Evolutionary conservation across 2,888 invertebrate genomes (phyloP).

Genomic region (Tromatobia lineatoria): DNA sequence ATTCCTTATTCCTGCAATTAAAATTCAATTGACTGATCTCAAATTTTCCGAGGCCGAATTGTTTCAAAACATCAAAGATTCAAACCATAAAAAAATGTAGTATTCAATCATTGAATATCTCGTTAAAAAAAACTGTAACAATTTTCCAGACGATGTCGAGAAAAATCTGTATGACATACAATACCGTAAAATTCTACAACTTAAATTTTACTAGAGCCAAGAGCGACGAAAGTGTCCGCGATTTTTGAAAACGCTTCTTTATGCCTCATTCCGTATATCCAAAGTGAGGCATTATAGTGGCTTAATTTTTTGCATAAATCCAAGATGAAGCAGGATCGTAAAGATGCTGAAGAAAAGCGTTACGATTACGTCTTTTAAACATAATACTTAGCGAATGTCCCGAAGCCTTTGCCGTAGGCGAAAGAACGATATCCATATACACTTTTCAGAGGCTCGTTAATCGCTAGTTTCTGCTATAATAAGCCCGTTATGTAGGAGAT

Average conservation of each 20-base stretch:
- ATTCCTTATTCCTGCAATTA: neutral
- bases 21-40: neutral
- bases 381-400: slow-evolving; percentile 26
- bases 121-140: neutral
- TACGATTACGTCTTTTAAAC: slow-evolving; percentile 31
- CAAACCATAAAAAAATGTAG: too few species aligned
- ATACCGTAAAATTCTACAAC: slow-evolving; percentile 6
- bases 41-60: neutral
- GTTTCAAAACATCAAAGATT: too few species aligned
- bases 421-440: slow-evolving; percentile 19
- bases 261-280: neutral
- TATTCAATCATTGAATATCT: neutral
- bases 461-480: slow-evolving; percentile 23
- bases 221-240: neutral
- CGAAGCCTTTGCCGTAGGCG: slow-evolving; percentile 5
- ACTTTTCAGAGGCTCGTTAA: slow-evolving; percentile 46
- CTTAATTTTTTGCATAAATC: slow-evolving; percentile 15
- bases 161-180: slow-evolving; percentile 1
- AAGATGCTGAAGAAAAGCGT: slow-evolving; percentile 25
- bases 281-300: neutral
- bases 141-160: slow-evolving; percentile 3
- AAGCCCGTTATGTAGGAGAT: slow-evolving; percentile 21
- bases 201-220: slow-evolving; percentile 1
- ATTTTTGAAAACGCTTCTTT: neutral
- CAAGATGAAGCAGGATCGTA: slow-evolving; percentile 29